phyloP scores from a whole-genome alignment of 2,888 invertebrate genomes.

The Drosophila conformis region DNA sequence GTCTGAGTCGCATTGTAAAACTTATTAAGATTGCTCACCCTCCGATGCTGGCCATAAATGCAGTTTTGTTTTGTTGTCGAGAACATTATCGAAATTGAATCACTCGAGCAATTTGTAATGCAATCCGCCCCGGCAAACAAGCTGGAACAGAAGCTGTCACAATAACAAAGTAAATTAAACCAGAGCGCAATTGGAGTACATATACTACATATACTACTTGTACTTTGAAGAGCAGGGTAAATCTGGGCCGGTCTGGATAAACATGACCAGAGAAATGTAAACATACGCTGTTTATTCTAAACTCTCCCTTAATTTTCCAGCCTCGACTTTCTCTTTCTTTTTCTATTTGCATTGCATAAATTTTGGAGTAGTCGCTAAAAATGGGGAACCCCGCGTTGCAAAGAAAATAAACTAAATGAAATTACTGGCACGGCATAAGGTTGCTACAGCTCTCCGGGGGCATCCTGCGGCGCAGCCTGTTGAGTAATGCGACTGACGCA shows the following conservation, averaged over 20 bases:
- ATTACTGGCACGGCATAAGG: constrained; percentile 54
- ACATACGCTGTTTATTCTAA: constrained; percentile 49
- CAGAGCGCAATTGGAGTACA: constrained; percentile 16
- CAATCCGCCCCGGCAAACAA: constrained; percentile 55
- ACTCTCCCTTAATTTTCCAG: constrained; percentile 16
- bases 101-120: constrained; percentile 78
- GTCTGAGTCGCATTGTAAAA: constrained; percentile 18
- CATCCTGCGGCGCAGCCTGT: constrained; percentile 62
- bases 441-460: constrained; percentile 25
- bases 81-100: constrained; percentile 74
- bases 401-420: constrained; percentile 58
- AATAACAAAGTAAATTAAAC: constrained; percentile 39
- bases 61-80: constrained; percentile 13
- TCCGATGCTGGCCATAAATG: background rate
- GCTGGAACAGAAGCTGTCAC: constrained; percentile 51
- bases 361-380: constrained; percentile 51
- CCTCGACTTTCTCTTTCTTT: constrained; percentile 43
- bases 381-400: constrained; percentile 18
- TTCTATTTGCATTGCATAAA: constrained; percentile 67
- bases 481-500: constrained; percentile 66
- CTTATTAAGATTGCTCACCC: constrained; percentile 39
- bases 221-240: constrained; percentile 14
- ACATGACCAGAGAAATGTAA: constrained; percentile 58
- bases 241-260: constrained; percentile 24
- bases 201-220: background rate